A percentile compares a stretch with the other conserved stretches of the same genome.
These are phyloP conservation scores for Donacobius atricapilla DNA, from an alignment of 2,113 vertebrate species.

Conservation along the genomic window DNA sequence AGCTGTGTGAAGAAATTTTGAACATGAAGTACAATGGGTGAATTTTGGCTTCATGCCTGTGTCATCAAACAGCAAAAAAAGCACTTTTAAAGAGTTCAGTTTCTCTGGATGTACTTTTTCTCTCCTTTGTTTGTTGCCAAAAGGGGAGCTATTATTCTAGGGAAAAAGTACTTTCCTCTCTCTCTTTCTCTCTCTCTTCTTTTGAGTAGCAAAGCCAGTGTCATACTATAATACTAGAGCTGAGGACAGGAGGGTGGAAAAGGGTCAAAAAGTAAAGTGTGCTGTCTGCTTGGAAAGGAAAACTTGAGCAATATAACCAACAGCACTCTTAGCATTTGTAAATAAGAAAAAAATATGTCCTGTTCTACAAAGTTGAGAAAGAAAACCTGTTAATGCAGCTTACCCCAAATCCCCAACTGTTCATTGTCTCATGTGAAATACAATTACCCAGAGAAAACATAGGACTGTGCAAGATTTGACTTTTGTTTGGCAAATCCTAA, in stretches of 20 bases:
- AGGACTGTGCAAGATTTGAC: background rate
- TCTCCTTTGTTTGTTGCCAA: slow-evolving; percentile 55
- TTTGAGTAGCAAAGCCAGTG: background rate
- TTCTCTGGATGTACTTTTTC: slow-evolving; percentile 42
- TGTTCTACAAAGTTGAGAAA: background rate
- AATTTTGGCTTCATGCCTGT: slow-evolving; percentile 53
- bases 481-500: background rate
- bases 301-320: background rate
- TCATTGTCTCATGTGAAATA: background rate
- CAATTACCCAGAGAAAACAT: background rate
- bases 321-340: background rate
- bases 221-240: background rate
- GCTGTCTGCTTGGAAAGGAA: background rate
- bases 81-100: slow-evolving; percentile 1
- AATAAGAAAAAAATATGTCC: background rate
- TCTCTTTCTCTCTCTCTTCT: background rate
- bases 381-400: background rate
- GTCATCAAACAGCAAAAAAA: slow-evolving; percentile 55
- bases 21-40: slow-evolving; percentile 53
- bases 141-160: slow-evolving; percentile 53
- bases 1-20: slow-evolving; percentile 37
- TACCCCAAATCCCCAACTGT: background rate
- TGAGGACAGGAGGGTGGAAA: slow-evolving; percentile 23
- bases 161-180: slow-evolving; percentile 17
- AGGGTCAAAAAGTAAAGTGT: background rate